These are phyloP conservation scores for Phrynosoma blainvillii DNA, from an alignment of 2,113 vertebrate genomes.

Conservation along the genomic window DNA sequence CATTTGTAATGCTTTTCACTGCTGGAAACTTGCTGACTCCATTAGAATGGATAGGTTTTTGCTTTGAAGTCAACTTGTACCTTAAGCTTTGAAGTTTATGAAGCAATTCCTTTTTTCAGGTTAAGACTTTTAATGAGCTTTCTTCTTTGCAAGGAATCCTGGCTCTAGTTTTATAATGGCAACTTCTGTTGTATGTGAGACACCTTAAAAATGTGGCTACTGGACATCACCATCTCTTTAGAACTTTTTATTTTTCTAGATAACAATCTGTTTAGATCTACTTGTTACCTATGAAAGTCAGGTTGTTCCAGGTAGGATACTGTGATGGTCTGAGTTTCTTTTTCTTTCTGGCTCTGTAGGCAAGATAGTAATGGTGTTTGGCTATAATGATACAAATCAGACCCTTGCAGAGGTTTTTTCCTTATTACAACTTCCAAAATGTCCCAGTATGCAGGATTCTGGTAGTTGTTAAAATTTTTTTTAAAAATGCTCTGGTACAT, in stretches of 20 bases:
- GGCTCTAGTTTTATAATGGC: neutral
- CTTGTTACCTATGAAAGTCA: neutral
- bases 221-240: neutral
- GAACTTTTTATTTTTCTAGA: neutral
- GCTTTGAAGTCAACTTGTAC: neutral
- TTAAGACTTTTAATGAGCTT: neutral
- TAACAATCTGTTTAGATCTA: neutral
- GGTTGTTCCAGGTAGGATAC: neutral
- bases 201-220: neutral
- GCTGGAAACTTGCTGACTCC: conserved; percentile 24
- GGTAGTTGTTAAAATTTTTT: no score
- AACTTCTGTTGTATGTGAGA: neutral
- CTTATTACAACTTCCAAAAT: no score
- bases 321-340: neutral
- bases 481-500: no score
- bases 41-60: neutral
- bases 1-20: neutral
- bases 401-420: no score
- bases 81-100: conserved; percentile 35
- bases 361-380: neutral
- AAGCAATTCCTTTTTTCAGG: conserved; percentile 13
- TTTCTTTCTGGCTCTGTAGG: neutral
- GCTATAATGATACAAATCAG: no score
- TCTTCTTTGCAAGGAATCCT: neutral
- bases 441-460: no score